Conservation (phyloP, 35 echinoderm and acorn worm species). For the Lytechinus pictus region DNA sequence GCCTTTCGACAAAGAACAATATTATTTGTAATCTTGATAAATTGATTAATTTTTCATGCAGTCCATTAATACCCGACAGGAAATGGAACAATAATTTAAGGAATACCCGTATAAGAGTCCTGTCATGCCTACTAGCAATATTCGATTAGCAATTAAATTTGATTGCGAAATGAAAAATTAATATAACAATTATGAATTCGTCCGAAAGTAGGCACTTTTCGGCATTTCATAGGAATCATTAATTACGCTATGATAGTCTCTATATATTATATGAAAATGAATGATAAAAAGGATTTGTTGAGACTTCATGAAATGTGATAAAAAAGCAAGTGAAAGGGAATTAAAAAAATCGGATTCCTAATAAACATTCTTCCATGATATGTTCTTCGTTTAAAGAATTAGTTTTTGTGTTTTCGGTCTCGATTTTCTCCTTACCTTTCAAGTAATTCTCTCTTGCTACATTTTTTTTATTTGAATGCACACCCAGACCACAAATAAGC, state of each 20-base stretch:
- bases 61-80: not conserved
- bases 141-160: not conserved
- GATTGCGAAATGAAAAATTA: not conserved
- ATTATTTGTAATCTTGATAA: not conserved
- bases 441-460: too few species aligned
- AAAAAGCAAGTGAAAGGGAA: too few species aligned
- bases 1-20: not conserved
- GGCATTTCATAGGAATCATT: too few species aligned
- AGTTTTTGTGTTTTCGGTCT: too few species aligned
- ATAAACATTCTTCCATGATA: too few species aligned
- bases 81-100: not conserved
- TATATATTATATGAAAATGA: not conserved
- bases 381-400: too few species aligned
- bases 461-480: too few species aligned
- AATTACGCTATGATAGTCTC: too few species aligned
- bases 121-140: not conserved
- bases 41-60: not conserved
- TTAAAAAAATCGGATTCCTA: too few species aligned
- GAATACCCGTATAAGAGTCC: not conserved
- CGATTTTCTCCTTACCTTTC: too few species aligned
- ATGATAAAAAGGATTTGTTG: not conserved
- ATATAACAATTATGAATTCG: not conserved
- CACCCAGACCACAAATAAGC: too few species aligned
- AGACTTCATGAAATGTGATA: too few species aligned
- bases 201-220: not conserved